phyloP scores from a whole-genome alignment of 1,140 invertebrate genomes.

The Linepithema humile region DNA sequence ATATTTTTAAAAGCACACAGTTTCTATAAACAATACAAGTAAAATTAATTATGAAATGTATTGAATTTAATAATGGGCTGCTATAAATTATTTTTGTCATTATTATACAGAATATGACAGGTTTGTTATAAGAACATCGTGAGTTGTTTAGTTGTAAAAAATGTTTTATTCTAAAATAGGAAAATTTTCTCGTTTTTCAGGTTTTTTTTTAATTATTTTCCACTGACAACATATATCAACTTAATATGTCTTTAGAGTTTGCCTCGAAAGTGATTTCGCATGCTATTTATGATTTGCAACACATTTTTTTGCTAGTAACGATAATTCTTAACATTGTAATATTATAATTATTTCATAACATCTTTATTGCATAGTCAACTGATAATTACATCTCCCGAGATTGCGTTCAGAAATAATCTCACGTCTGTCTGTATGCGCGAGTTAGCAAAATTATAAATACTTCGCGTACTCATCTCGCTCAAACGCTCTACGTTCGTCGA shows the following conservation, averaged over 20 bases:
- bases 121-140: neutral
- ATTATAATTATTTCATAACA: neutral
- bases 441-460: constrained; percentile 58
- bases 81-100: no score
- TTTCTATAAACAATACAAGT: no score
- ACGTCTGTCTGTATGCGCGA: constrained; percentile 3
- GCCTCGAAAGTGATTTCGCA: no score
- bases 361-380: neutral
- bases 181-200: neutral
- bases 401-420: constrained; percentile 53
- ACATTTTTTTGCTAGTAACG: neutral
- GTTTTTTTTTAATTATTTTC: no score
- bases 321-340: neutral
- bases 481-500: neutral
- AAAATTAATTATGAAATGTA: no score
- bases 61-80: no score
- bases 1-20: no score
- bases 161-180: neutral
- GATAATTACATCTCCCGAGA: constrained; percentile 5
- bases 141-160: neutral
- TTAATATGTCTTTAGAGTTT: no score
- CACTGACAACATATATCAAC: no score
- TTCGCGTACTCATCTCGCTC: constrained; percentile 31
- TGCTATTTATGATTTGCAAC: neutral
- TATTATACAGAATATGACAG: neutral